Evolutionary conservation across 2,888 invertebrate genomes (phyloP).

Genomic region (Xestia ashworthii): DNA sequence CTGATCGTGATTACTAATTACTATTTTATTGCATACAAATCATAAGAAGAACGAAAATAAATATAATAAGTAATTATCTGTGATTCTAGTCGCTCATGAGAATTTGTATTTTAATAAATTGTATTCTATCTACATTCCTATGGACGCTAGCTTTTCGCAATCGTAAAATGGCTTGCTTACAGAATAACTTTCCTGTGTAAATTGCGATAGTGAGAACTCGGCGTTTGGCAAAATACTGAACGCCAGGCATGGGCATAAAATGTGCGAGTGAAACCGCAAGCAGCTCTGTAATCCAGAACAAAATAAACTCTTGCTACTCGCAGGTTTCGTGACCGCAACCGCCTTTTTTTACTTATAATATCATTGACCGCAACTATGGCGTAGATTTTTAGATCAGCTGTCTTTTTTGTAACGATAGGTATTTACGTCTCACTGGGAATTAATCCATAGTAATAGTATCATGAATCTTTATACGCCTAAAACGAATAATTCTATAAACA

Average conservation of each 20-base stretch:
- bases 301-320: neutral
- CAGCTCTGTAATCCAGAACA: neutral
- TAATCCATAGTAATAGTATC: neutral
- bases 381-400: neutral
- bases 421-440: neutral
- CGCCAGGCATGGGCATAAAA: neutral
- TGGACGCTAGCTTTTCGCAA: slow-evolving; percentile 35
- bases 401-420: neutral
- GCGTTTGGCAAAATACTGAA: neutral
- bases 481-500: slow-evolving; percentile 28
- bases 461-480: neutral
- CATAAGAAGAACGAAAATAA: neutral
- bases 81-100: slow-evolving; percentile 16
- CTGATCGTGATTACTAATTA: neutral
- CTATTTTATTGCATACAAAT: slow-evolving; percentile 1
- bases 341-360: too few species aligned
- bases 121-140: slow-evolving; percentile 55
- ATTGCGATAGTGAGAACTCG: neutral
- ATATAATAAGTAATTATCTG: slow-evolving; percentile 7
- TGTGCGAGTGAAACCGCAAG: neutral
- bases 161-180: slow-evolving; percentile 32
- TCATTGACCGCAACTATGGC: neutral
- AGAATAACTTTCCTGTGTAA: slow-evolving; percentile 22
- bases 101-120: slow-evolving; percentile 26
- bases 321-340: neutral